These are phyloP conservation scores for Hydrotaea cyrtoneurina DNA, from an alignment of 2,888 invertebrate genomes.

Conservation along the genomic window DNA sequence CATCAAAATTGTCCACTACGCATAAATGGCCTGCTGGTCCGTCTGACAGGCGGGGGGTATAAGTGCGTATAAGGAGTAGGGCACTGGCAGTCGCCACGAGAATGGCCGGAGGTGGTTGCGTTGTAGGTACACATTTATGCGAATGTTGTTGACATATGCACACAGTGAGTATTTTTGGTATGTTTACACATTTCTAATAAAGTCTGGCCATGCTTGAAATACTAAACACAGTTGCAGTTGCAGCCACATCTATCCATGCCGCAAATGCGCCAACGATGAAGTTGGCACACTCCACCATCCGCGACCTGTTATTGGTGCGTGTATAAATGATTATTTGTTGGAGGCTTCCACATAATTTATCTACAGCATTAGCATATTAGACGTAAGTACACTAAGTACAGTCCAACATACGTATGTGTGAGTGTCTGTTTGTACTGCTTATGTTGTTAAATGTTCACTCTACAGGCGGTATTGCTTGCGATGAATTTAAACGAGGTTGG, in stretches of 20 bases:
- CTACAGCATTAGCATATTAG: constrained; percentile 71
- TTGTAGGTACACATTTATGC: not conserved
- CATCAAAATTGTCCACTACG: not conserved
- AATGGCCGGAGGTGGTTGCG: not conserved
- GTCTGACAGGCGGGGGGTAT: not conserved
- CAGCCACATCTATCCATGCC: too few relatives aligned
- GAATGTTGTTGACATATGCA: not conserved
- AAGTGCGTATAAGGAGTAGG: too few relatives aligned
- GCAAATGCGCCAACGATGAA: not conserved
- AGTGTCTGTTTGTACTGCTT: not conserved
- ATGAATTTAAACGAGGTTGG: too few relatives aligned
- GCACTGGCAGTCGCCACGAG: too few relatives aligned
- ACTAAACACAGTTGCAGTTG: constrained; percentile 37
- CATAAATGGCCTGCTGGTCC: not conserved
- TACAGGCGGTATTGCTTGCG: too few relatives aligned
- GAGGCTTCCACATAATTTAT: constrained; percentile 45
- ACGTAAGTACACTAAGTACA: not conserved
- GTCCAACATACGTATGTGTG: not conserved
- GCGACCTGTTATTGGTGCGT: constrained; percentile 59
- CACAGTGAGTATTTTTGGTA: not conserved
- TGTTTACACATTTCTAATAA: constrained; percentile 39
- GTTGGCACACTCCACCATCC: not conserved
- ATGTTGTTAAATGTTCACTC: too few relatives aligned
- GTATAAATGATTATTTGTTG: constrained; percentile 45
- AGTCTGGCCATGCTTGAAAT: constrained; percentile 58